Conservation (phyloP, 2,113 vertebrate species). For the Dendrocopos noguchii region DNA sequence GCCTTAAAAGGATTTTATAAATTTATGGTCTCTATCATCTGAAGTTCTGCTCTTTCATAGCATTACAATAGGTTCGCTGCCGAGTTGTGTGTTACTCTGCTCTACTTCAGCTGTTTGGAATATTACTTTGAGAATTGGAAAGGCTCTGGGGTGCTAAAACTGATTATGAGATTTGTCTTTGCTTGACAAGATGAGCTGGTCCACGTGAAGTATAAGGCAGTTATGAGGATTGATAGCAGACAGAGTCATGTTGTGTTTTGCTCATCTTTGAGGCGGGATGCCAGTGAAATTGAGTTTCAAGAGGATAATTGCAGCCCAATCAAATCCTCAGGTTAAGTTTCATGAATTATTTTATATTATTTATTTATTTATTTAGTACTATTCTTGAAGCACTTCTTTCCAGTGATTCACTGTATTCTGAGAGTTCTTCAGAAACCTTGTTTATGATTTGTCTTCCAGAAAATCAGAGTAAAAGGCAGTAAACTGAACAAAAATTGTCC, state of each 20-base stretch:
- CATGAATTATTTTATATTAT: background rate
- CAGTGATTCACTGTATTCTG: background rate
- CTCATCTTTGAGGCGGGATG: constrained; percentile 48
- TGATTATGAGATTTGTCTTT: constrained; percentile 84
- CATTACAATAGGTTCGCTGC: constrained; percentile 59
- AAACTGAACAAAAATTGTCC: background rate
- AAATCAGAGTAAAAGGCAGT: background rate
- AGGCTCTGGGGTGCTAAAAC: constrained; percentile 72
- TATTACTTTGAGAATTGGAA: constrained; percentile 80
- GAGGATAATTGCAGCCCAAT: constrained; percentile 57
- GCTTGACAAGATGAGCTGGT: constrained; percentile 79
- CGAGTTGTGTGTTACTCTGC: constrained; percentile 1
- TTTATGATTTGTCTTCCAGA: background rate
- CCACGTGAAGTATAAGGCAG: constrained; percentile 64
- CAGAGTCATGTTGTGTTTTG: constrained; percentile 37
- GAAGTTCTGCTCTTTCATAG: constrained; percentile 31
- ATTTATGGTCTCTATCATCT: constrained; percentile 60
- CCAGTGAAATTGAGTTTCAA: constrained; percentile 50
- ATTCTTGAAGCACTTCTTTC: background rate
- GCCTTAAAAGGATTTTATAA: constrained; percentile 60
- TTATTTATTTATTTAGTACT: background rate
- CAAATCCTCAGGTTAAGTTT: constrained; percentile 51
- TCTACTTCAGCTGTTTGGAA: constrained; percentile 74
- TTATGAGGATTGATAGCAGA: constrained; percentile 50
- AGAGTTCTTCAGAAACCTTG: constrained; percentile 19